Evolutionary conservation across 1,140 invertebrate genomes (phyloP).

Genomic region (Drosophila chauvacae): DNA sequence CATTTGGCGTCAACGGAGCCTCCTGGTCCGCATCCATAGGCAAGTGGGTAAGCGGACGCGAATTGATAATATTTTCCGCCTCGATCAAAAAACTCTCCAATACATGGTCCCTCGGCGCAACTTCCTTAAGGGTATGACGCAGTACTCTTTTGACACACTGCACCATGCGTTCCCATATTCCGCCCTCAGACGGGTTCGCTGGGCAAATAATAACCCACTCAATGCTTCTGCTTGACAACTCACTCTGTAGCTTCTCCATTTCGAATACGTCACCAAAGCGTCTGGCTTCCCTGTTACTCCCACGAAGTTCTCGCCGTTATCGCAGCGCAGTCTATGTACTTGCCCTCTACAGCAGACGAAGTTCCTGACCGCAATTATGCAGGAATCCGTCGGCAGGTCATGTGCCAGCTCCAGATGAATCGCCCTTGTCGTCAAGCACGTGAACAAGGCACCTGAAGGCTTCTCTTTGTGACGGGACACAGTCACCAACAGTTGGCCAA

Average conservation of each 20-base stretch:
- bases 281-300: constrained; percentile 18
- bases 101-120: no score
- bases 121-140: no score
- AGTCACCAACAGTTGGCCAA: no score
- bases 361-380: background rate
- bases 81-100: no score
- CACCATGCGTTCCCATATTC: no score
- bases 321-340: constrained; percentile 1
- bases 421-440: background rate
- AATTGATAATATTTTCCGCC: no score
- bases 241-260: constrained; percentile 2
- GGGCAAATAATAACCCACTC: constrained; percentile 14
- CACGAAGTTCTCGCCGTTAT: constrained; percentile 19
- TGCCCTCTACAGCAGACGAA: background rate
- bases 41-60: no score
- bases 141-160: no score
- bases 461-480: background rate
- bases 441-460: background rate
- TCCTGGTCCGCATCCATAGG: no score
- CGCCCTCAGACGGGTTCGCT: background rate
- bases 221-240: constrained; percentile 6
- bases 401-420: background rate
- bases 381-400: no score
- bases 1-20: no score
- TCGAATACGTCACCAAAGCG: constrained; percentile 1